Base-by-base conservation (phyloP, 1,140 invertebrate species). In the Pseudobourletiella spinata region DNA sequence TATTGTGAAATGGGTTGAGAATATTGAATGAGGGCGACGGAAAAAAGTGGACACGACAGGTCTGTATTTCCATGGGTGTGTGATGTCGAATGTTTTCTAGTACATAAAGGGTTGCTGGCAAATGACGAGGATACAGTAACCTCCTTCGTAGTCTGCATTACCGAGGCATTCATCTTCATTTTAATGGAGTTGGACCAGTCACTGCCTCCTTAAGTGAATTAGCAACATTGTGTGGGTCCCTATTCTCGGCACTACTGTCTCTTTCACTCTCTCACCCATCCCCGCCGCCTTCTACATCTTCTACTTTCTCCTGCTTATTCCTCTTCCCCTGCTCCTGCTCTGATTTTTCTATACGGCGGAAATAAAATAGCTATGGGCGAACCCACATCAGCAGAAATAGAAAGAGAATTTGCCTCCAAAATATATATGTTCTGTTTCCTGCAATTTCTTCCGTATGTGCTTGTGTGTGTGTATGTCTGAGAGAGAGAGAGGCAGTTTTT, bases 141-240 rank as follows among this genome's bases (percentile, higher is more conserved):
- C 43, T 46, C 43, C 24, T 46, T 46, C n/a, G 43, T 46, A 46
- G 43, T 46, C 43, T 20, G 43, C 43, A 16, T 4, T 4, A 46
- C 4, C n/a, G 24, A n/a, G n/a, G 18, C 43, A 46, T 46, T 46
- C 43, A 46, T 46, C 35, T 39, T 39, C 35, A 39, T 39, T 22
- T 46, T 46, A 46, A 46, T 46, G 43, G 43, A 46, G 4, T 46
- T 46, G 43, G 4, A 8, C 43, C 4, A 8, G 3, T 22, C 4
- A 46, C 18, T 46, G 43, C 43, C 43, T 46, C 18, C 43, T 22
- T 46, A 46, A 46, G 43, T 46, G 43, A 46, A 46, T 46, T 46
- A 46, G 43, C 43, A 20, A n/a, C 43, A 3, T 11, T 39, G 8
- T n/a, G 8, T 8, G 8, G 35, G 8, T n/a, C 8, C 35, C 35